Evolutionary conservation across 1,140 invertebrate species (phyloP), one percentile per base, ranked within the genome.

Genomic region (Melitaea cinxia): DNA sequence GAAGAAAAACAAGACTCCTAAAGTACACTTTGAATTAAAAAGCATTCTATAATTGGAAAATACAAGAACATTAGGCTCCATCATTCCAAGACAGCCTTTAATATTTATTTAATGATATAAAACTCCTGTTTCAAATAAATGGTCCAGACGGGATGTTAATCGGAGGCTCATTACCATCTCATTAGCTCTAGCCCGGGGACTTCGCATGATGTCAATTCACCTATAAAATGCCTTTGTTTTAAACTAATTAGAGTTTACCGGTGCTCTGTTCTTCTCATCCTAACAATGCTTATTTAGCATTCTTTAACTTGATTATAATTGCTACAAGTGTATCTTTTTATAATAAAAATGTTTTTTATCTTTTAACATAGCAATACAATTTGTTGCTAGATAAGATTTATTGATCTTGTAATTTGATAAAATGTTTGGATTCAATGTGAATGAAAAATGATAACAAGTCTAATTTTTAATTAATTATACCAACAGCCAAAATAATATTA

Each of bases 231-330:
- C 64, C 72, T 80, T 85, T 85, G 79, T 86, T 88, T 80, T 70
- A 68, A 85, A 86, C 79, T 86, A 86, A 86, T 83, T 85, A 88
- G 79, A 82, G 73, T 82, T 72, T 61, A 69, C 59, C 62, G 42
- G 52, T 57, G 19, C 57, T 37, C 50, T 75, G 58, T 74, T 80
- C 72, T 70, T 67, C 67, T 76, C 17, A 69, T 71, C 50, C 62
- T 68, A 73, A 74, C 67, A 69, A 71, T 72, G 59, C 73, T 70
- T 68, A 75, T 75, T 74, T 72, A 67, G 65, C 68, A 72, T 75
- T 65, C 66, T 71, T 68, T 66, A 66, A 70, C 59, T 72, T 62
- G 57, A 74, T 85, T 57, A 74, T 84, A 80, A 83, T 83, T 84
- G 73, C 58, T 84, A 83, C 80, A 78, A 72, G 75, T 80, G 77